These are phyloP conservation scores for Agonopterix subpropinquella DNA, from an alignment of 2,888 invertebrate genomes.

Conservation along the genomic window DNA sequence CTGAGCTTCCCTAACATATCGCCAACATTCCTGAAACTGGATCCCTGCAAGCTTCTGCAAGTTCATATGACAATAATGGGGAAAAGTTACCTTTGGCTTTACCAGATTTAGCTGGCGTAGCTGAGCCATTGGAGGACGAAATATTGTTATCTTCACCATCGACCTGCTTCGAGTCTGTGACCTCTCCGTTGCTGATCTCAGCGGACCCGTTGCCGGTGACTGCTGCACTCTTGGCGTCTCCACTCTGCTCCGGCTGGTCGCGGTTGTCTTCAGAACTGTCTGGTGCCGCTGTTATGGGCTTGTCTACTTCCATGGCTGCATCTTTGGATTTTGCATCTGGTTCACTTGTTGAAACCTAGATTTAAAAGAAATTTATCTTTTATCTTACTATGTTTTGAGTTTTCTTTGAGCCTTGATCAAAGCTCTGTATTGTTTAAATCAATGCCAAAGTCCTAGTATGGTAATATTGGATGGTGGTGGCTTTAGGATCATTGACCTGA, in stretches of 20 bases:
- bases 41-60: background rate
- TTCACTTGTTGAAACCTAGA: constrained; percentile 66
- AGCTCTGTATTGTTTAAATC: too few species aligned
- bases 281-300: constrained; percentile 42
- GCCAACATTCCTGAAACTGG: too few species aligned
- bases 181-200: constrained; percentile 61
- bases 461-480: too few species aligned
- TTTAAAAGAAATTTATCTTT: too few species aligned
- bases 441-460: too few species aligned
- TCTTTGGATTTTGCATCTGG: constrained; percentile 36
- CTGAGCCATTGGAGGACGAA: constrained; percentile 70
- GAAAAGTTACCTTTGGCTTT: constrained; percentile 48
- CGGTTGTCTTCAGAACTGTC: constrained; percentile 67
- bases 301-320: constrained; percentile 39
- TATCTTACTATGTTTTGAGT: too few species aligned
- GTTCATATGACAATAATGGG: background rate
- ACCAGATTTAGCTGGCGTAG: constrained; percentile 46
- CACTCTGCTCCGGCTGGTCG: constrained; percentile 59
- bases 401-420: too few species aligned
- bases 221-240: constrained; percentile 30
- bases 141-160: constrained; percentile 60
- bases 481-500: too few species aligned
- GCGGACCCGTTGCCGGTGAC: constrained; percentile 30
- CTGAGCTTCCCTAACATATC: too few species aligned
- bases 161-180: constrained; percentile 57